Base-by-base conservation (phyloP, 1,140 invertebrate genomes). In the Brevipalpus yothersi region DNA sequence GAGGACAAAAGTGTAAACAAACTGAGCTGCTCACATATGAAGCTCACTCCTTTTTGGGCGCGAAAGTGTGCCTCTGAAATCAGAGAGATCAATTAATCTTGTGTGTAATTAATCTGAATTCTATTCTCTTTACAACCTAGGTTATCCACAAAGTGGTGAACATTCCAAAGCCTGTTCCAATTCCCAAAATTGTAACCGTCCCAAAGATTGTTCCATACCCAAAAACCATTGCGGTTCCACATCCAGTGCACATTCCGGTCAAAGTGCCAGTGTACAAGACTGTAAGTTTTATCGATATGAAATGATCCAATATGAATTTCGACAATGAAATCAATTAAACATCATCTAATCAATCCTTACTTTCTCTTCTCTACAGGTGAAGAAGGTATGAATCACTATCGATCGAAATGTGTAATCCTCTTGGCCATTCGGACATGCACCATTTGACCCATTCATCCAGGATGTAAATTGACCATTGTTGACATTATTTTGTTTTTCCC, bases 61-160 rank as follows among this genome's bases (percentile, higher is more conserved):
- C 31, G 31, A 31, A 31, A 31, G 31, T 31, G 31, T 31, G 31
- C 5, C 31, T 31, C 31, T 31, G 31, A 31, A 31, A 31, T 31
- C 31, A 31, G 31, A 3, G 31, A 31, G 5, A 31, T 47, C 45
- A 13, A 47, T 45, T 45, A 17, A 47, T 31, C 31, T 3, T 31
- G 31, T 31, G 2, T 31, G 31, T 31, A 5, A 31, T 31, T 31
- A 31, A 31, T 31, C 31, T 31, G 5, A 31, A 3, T 31, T 31
- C 5, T 31, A 31, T 31, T 2, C 31, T 5, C 31, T 63, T 11
- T 55, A 58, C 9, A 63, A n/a, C 31, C 31, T 31, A 63, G 53
- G 62, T 64, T 12, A 70, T 71, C 57, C 68, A 70, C 55, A 68
- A 66, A 31, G 61, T 60, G 10, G 64, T 65, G 49, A 69, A 69